Base-by-base conservation (phyloP, 2,888 invertebrate genomes). In the Toxonevra muliebris region DNA sequence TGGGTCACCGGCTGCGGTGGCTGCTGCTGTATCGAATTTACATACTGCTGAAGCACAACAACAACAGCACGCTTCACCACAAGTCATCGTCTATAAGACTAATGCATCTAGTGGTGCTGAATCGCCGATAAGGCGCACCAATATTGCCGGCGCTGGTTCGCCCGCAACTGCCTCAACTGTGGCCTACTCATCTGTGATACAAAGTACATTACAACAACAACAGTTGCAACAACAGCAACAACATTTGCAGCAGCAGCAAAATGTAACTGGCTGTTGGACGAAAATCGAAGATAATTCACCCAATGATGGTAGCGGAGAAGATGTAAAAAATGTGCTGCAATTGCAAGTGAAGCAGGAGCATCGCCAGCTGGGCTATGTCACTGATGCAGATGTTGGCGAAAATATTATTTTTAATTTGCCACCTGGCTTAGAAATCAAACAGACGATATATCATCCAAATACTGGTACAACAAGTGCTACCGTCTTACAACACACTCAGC, bases 131-230 rank as follows among this genome's bases (percentile, higher is more conserved):
- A 61, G 78, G 68, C 76, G 80, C 65, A 78, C 79, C 63, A 74
- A 71, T 40, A 73, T 74, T 72, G 79, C 76, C 74, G 80, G 78
- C 78, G 79, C 83, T 69, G 76, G 78, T 71, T 80, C 82, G 79
- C 79, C 84, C 76, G 77, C 78, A 69, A 61, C 77, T 70, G 84
- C 73, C 15, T 70, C 71, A 53, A 79, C 90, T 80, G 91, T 93
- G 70, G 93, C 90, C 66, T 94, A 94, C 83, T 91, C 94, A 61
- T 93, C 93, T 73, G 94, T 94, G 70, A 94, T 94, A 78, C 93
- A 75, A 78, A 82, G 82, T 69, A 82, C 82, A 63, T 73, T 81
- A 71, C 81, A 79, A 69, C 82, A 82, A 55, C 81, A 81, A 45
- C 80, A 78, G 45, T 76, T 75, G 43, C 68, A 69, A 53, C 75